These are phyloP conservation scores for Hybognathus amarus DNA, from an alignment of 2,797 vertebrate species.

Conservation along the genomic window DNA sequence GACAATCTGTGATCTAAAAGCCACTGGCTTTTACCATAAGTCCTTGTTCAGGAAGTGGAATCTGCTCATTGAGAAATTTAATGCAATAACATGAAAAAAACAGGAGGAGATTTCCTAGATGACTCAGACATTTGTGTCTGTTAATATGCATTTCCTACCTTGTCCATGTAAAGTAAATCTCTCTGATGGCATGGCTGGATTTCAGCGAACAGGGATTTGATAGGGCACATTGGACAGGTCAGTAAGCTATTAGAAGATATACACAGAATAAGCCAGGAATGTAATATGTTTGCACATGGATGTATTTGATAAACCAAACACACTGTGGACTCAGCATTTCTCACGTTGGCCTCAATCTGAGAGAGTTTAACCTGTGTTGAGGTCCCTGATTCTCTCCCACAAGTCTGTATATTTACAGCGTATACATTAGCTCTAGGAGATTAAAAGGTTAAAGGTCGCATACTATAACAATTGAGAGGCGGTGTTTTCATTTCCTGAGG, in stretches of 20 bases:
- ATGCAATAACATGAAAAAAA: neutral
- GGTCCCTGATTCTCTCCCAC: conserved; percentile 23
- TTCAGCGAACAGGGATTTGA: conserved; percentile 5
- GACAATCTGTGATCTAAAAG: conserved; percentile 18
- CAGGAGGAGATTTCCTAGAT: conserved; percentile 5
- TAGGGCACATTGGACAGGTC: conserved; percentile 23
- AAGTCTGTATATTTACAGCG: conserved; percentile 67
- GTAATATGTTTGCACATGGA: conserved; percentile 39
- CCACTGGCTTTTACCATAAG: neutral
- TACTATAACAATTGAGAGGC: conserved; percentile 74
- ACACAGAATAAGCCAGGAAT: conserved; percentile 12
- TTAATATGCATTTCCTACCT: neutral
- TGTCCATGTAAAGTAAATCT: neutral
- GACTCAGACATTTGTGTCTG: neutral
- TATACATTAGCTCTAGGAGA: conserved; percentile 73
- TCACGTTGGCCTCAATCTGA: conserved; percentile 73
- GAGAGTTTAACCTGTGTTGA: conserved; percentile 77
- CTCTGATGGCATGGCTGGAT: conserved; percentile 14
- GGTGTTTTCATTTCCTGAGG: conserved; percentile 80
- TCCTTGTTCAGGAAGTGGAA: neutral
- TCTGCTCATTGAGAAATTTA: neutral
- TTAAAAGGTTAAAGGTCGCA: conserved; percentile 76
- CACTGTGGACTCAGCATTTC: conserved; percentile 71
- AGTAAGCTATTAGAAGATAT: conserved; percentile 40
- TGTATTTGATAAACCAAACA: conserved; percentile 42